Evolutionary conservation across 2,888 invertebrate genomes (phyloP).

Genomic region (Limnephilus rhombicus): DNA sequence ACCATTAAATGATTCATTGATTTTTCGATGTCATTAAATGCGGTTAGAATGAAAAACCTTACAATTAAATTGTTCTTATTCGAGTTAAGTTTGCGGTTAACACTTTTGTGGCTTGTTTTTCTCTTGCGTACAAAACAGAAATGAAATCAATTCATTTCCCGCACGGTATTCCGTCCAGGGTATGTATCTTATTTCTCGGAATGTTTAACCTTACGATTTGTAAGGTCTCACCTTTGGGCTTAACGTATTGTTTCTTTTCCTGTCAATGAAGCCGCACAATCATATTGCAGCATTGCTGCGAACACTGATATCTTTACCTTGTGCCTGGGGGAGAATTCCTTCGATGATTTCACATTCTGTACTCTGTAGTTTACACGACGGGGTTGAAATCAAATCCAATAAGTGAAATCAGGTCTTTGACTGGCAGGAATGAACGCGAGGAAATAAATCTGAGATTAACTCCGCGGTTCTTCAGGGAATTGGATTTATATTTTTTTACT

Average conservation of each 20-base stretch:
- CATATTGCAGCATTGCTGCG: constrained; percentile 41
- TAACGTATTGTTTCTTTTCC: constrained; percentile 63
- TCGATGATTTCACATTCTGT: neutral
- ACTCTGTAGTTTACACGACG: neutral
- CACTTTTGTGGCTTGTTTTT: constrained; percentile 49
- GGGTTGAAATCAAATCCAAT: constrained; percentile 54
- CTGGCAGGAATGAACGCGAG: constrained; percentile 32
- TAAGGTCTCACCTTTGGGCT: constrained; percentile 66
- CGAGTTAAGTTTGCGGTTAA: constrained; percentile 42
- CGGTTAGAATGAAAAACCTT: neutral
- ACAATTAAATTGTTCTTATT: neutral
- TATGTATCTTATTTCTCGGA: constrained; percentile 77
- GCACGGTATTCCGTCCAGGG: neutral
- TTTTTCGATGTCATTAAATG: neutral
- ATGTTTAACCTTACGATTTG: constrained; percentile 78
- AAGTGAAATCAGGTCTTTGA: constrained; percentile 47
- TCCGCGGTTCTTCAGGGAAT: constrained; percentile 51
- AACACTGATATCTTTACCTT: constrained; percentile 49
- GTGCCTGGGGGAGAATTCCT: constrained; percentile 47
- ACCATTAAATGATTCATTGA: neutral
- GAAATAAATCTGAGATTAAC: constrained; percentile 57
- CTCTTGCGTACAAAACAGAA: neutral
- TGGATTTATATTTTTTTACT: constrained; percentile 55
- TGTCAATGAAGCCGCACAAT: constrained; percentile 73
- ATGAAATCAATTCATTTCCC: constrained; percentile 33